Evolutionary conservation across 1,140 invertebrate genomes (phyloP), one percentile per base, ranked within the genome.

Genomic region (Drosophila miranda): DNA sequence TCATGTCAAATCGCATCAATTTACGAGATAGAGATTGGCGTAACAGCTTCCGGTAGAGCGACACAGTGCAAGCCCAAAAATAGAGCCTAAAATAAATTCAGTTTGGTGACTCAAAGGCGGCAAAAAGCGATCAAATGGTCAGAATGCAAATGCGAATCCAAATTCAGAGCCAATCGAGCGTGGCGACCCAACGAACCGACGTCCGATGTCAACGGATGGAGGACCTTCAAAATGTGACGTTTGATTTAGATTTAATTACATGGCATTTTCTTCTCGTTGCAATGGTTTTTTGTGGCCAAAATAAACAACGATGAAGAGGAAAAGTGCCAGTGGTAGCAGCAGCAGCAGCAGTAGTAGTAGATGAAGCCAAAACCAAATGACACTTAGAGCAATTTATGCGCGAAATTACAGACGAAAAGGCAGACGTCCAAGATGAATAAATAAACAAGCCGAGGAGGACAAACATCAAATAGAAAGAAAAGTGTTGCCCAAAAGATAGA

Each of bases 191-290:
- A 30, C 61, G 28, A 9, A 9, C 30, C 30, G 11, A 77, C 62
- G 59, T 63, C 57, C 44, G 44, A 46, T 46, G 16, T 46, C 44
- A 46, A 68, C 60, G 51, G 38, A 41, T 46, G 64, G 34, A 54
- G 50, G 80, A 84, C 81, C 82, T 86, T 86, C 81, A 86, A 75
- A 86, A 86, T 87, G 81, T 86, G 81, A 86, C 81, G 81, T 86
- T 86, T 87, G 78, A 86, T 86, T 86, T 86, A 86, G 81, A 86
- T 86, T 86, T 86, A 86, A 86, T 86, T 86, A 86, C 81, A 86
- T 86, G 81, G 81, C 69, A 84, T 80, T 72, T 76, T 75, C 53
- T 28, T 30, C 49, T 58, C 56, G 60, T 57, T 50, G 48, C 30
- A 1, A 41, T 45, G 8, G 7, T 13, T 46, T 3, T 52, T 45